Evolutionary conservation across 2,888 invertebrate species (phyloP), one percentile per base, ranked within the genome.

Genomic region (Lypha dubia): DNA sequence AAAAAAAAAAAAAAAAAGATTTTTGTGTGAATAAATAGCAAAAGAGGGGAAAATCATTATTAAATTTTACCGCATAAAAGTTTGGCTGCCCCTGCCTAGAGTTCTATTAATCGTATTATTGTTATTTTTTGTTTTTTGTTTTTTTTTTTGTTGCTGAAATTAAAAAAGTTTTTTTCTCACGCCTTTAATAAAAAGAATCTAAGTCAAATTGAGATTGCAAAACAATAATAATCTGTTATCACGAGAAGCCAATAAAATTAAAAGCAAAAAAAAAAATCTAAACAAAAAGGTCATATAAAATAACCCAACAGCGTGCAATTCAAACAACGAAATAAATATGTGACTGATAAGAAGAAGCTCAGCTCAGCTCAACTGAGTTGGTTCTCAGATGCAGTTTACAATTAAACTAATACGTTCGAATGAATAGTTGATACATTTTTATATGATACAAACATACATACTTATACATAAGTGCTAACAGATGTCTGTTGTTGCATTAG

Each of bases 141-240:
- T n/a, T n/a, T n/a, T n/a, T n/a, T n/a, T n/a, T 13, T 15, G 9
- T n/a, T 28, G 13, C 7, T 49, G 20, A 11, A 60, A 75, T 41
- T 35, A n/a, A 58, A 17, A 20, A 24, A n/a, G n/a, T n/a, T 15
- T 32, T 24, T 13, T 79, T 79, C 65, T 65, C 79, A 65, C 44
- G 71, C 63, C 41, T 60, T 35, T n/a, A 13, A 49, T 32, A n/a
- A n/a, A 22, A 44, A 35, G 15, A 51, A 20, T 20, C n/a, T 17
- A 32, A 60, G 20, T n/a, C 8, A 41, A 46, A 56, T 56, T 17
- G 41, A 41, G 44, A 71, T 46, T 17, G 38, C 17, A 53, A 63
- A 32, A 58, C 35, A 70, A 28, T 67, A 70, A 28, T 67, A 79
- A 79, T 63, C 63, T 71, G 71, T 79, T 71, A 79, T 71, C 63